phyloP scores from a whole-genome alignment of 2,888 invertebrate species.

The Zygogramma bicolorata region DNA sequence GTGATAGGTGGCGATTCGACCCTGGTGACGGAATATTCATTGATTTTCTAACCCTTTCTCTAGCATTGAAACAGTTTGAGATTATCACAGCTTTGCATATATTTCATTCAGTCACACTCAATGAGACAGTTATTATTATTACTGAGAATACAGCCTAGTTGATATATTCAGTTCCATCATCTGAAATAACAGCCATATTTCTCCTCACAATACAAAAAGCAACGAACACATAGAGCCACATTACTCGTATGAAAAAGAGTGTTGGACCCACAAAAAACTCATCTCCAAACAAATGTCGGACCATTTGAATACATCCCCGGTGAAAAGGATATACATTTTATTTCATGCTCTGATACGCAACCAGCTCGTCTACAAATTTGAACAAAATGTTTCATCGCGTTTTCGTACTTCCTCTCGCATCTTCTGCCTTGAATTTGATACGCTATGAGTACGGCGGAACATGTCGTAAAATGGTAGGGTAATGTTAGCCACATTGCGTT shows the following conservation, averaged over 20 bases:
- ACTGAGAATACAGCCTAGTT: too few relatives aligned
- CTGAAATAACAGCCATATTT: background rate
- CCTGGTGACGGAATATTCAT: too few relatives aligned
- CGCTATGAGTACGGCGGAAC: constrained; percentile 34
- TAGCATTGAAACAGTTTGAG: too few relatives aligned
- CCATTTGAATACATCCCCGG: constrained; percentile 6
- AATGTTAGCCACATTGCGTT: constrained; percentile 34
- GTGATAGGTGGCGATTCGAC: too few relatives aligned
- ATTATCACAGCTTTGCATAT: too few relatives aligned
- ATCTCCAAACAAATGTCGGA: background rate
- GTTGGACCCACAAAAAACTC: background rate
- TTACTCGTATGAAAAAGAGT: background rate
- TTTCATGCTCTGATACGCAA: constrained; percentile 29
- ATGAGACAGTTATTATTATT: too few relatives aligned
- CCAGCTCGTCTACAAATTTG: constrained; percentile 28
- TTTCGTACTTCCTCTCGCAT: constrained; percentile 21
- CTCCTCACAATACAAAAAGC: background rate
- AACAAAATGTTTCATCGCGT: constrained; percentile 34
- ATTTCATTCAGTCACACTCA: too few relatives aligned
- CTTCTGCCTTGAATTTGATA: constrained; percentile 31
- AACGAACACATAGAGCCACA: background rate
- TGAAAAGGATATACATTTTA: constrained; percentile 18
- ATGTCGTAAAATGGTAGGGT: constrained; percentile 42
- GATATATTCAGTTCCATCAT: too few relatives aligned
- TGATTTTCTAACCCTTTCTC: too few relatives aligned